These are phyloP conservation scores for Daubentonia madagascariensis DNA, from an alignment of 2,113 vertebrate genomes.

Conservation along the genomic window DNA sequence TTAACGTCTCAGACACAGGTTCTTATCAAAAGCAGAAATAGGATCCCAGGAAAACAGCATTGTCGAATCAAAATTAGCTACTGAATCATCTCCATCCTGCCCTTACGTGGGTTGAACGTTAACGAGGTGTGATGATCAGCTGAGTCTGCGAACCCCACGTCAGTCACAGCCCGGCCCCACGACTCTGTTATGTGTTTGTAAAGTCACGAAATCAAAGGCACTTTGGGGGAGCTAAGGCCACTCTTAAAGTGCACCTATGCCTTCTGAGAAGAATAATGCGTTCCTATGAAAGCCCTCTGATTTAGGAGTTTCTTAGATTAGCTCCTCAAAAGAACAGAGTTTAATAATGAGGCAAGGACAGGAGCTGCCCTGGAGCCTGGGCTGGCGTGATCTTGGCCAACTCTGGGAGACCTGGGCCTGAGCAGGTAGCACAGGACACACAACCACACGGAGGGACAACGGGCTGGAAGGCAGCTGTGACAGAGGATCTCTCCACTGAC, in stretches of 20 bases:
- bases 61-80: fast-evolving
- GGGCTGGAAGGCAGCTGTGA: fast-evolving
- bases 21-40: neutral
- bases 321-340: neutral
- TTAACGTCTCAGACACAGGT: neutral
- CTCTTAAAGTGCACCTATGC: fast-evolving
- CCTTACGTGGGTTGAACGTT: fast-evolving
- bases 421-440: fast-evolving
- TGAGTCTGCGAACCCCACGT: fast-evolving
- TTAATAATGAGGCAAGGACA: fast-evolving
- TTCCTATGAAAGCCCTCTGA: fast-evolving
- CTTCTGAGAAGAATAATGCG: neutral
- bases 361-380: neutral
- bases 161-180: no score
- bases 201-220: neutral
- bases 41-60: neutral
- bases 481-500: neutral
- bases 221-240: fast-evolving
- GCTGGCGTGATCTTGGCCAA: neutral
- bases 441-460: neutral
- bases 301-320: neutral
- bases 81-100: fast-evolving
- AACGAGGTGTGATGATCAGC: fast-evolving
- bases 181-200: fast-evolving
- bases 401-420: neutral